Conservation (phyloP, 92 coral and sea anemone species). For the Blastomussa wellsi region DNA sequence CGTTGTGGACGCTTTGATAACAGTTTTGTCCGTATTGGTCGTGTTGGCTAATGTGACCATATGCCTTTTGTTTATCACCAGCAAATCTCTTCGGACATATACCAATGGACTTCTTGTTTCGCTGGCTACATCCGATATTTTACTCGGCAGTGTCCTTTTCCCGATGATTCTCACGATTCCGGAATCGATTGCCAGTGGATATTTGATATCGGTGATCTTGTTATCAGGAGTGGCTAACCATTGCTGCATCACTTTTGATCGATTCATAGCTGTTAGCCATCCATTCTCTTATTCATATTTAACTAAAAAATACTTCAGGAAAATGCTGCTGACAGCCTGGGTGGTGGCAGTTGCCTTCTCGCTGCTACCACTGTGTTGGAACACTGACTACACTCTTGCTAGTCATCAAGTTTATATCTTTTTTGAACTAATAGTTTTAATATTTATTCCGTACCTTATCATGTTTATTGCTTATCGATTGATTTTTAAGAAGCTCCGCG, state of each 20-base stretch:
- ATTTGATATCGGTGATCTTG: conserved; percentile 56
- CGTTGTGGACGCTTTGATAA: conserved; percentile 1
- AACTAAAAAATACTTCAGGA: conserved; percentile 42
- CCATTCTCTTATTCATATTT: conserved; percentile 49
- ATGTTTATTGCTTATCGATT: conserved; percentile 48
- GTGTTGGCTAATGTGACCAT: conserved; percentile 49
- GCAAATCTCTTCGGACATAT: conserved; percentile 47
- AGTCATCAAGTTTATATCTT: conserved; percentile 54
- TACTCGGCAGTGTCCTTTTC: conserved; percentile 54
- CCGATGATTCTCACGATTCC: conserved; percentile 47
- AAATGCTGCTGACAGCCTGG: conserved; percentile 45
- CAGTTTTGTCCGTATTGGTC: conserved; percentile 27
- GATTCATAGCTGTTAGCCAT: conserved; percentile 59
- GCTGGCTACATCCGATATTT: conserved; percentile 60
- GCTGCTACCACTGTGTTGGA: conserved; percentile 61
- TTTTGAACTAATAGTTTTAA: conserved; percentile 38
- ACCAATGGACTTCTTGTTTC: conserved; percentile 66
- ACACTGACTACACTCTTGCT: conserved; percentile 15
- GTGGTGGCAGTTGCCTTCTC: conserved; percentile 39
- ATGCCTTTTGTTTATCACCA: conserved; percentile 48
- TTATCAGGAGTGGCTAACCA: conserved; percentile 64
- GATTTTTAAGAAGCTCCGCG: conserved; percentile 54
- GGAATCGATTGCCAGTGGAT: conserved; percentile 34
- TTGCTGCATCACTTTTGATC: conserved; percentile 53
- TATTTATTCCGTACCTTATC: conserved; percentile 46